A percentile compares a stretch with the other conserved stretches of the same genome.
Evolutionary conservation across 2,888 invertebrate genomes (phyloP).

Genomic region (Xestia sexstrigata): DNA sequence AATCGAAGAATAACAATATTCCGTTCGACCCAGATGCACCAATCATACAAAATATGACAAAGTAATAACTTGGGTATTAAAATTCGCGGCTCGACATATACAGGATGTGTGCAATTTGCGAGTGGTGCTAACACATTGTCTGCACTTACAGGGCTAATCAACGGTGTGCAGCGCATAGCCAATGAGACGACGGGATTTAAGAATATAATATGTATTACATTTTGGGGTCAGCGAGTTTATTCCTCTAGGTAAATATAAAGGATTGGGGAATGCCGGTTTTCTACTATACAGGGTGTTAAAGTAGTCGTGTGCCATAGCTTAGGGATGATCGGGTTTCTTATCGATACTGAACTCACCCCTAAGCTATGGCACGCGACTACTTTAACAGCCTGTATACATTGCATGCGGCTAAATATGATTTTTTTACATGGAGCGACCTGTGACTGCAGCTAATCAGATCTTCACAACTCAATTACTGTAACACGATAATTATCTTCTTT

Average conservation of each 20-base stretch:
- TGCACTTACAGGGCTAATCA: conserved; percentile 52
- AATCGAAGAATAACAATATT: background rate
- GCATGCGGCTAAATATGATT: background rate
- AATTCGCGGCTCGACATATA: conserved; percentile 49
- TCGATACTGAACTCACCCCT: no score
- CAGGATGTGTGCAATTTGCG: conserved; percentile 64
- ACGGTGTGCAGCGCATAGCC: conserved; percentile 38
- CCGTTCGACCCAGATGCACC: background rate
- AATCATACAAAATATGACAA: conserved; percentile 32
- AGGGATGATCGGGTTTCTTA: no score
- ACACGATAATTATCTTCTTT: no score
- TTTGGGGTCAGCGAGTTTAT: background rate
- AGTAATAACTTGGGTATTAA: conserved; percentile 42
- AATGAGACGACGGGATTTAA: conserved; percentile 28
- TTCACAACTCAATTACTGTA: no score
- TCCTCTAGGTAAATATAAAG: background rate
- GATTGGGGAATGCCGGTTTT: background rate
- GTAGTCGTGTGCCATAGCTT: no score
- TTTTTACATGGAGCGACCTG: no score
- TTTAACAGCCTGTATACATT: no score
- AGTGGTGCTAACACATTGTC: conserved; percentile 27
- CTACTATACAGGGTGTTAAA: no score
- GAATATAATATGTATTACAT: conserved; percentile 11
- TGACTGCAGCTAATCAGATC: no score
- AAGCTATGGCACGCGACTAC: no score